Base-by-base conservation (phyloP, 2,113 vertebrate species). In the Salvator merianae region DNA sequence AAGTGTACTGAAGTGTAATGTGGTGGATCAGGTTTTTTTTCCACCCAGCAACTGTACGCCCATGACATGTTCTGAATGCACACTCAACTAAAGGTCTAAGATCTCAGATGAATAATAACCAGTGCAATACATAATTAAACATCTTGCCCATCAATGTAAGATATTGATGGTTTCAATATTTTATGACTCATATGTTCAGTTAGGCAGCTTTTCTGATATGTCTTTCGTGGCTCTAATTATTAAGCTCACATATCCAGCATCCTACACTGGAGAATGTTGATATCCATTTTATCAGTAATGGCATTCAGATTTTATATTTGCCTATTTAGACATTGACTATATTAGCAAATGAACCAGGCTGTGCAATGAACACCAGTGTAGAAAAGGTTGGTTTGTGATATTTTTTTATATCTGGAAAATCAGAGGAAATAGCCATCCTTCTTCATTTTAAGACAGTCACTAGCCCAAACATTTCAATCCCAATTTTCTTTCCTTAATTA, bases 131-230 rank as follows among this genome's bases (percentile, higher is more conserved):
- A 95, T 94, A 94, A 94, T 95, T 93, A 92, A 96, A 91, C 87
- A 90, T 90, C 94, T 91, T 92, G 91, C 83, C 93, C 84, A 92
- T 90, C 89, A 89, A 86, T 87, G 88, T 91, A 79, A 81, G 90
- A 91, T 94, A 94, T 89, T 91, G 92, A 94, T 91, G 89, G 89
- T 88, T 91, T 96, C 93, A 96, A 93, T 95, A 92, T 94, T 95
- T 95, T 81, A 95, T 94, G 88, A 89, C 84, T 88, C 88, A 85
- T 91, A 93, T 91, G 93, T 94, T 94, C 90, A 79, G 92, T 94
- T 94, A 91, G 87, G 88, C 20, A 6, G 50, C 20, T 34, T 59
- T 83, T 76, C 26, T 82, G 91, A 89, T 91, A 93, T 70, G 36
- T 70, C 26, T 76, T 76, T 63, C 73, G 81, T 93, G 90, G 88